phyloP scores from a whole-genome alignment of 2,888 invertebrate species.

The Lasioglossum oenotherae region DNA sequence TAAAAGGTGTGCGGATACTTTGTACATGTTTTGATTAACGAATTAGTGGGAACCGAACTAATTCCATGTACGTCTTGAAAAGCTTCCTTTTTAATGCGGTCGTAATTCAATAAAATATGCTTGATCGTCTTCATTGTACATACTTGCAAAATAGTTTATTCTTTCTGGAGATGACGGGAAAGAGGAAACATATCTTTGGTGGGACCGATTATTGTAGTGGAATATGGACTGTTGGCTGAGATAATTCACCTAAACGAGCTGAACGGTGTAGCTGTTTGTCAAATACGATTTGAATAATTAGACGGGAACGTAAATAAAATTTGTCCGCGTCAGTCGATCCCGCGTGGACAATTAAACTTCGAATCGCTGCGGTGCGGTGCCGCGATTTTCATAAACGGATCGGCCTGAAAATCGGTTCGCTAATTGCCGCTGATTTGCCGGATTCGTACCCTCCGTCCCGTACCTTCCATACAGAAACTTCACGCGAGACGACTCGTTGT shows the following conservation, averaged over 20 bases:
- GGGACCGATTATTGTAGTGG: background rate
- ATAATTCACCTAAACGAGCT: conserved; percentile 6
- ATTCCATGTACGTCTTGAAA: too few species aligned
- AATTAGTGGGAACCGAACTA: too few species aligned
- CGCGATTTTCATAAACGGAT: conserved; percentile 41
- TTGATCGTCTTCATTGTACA: too few species aligned
- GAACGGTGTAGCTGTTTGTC: conserved; percentile 12
- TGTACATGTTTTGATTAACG: too few species aligned
- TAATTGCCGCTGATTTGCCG: conserved; percentile 41
- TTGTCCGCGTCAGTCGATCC: background rate
- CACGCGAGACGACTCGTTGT: background rate
- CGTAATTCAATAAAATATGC: too few species aligned
- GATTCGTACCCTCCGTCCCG: conserved; percentile 9
- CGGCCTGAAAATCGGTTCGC: conserved; percentile 23
- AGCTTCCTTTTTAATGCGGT: too few species aligned
- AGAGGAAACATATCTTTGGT: background rate
- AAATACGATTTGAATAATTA: conserved; percentile 51
- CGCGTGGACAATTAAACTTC: conserved; percentile 37
- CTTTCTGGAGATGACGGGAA: background rate
- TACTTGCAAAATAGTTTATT: background rate
- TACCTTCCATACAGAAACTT: background rate
- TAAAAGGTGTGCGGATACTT: too few species aligned
- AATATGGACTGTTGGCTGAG: background rate
- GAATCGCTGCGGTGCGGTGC: conserved; percentile 13
- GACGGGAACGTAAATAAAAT: conserved; percentile 41